A percentile compares a stretch with the other conserved stretches of the same genome.
phyloP scores from a whole-genome alignment of 2,797 vertebrate genomes.

The Pseudopleuronectes americanus region DNA sequence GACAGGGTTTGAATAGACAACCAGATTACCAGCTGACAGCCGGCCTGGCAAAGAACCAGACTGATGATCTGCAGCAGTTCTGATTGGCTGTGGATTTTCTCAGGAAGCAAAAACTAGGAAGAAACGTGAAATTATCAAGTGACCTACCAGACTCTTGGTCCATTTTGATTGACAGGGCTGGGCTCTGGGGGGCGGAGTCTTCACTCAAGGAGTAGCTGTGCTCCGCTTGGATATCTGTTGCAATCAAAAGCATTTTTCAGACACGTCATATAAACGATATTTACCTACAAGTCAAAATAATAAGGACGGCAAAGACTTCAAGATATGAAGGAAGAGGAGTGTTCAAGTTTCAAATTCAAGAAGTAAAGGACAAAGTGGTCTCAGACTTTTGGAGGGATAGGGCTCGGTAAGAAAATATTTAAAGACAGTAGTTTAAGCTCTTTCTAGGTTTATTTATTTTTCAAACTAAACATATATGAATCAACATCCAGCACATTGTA shows the following conservation, averaged over 20 bases:
- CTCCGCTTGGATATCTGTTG: slow-evolving; percentile 94
- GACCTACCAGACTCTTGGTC: slow-evolving; percentile 90
- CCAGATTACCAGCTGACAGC: slow-evolving; percentile 10
- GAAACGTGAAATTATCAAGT: slow-evolving; percentile 24
- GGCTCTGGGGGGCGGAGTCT: slow-evolving; percentile 97
- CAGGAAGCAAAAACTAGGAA: slow-evolving; percentile 5
- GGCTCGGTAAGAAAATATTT: too few relatives aligned
- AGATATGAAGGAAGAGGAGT: too few relatives aligned
- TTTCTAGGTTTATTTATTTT: too few relatives aligned
- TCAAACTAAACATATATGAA: too few relatives aligned
- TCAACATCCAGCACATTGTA: too few relatives aligned
- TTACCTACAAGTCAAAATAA: slow-evolving; percentile 3
- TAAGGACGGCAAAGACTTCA: too few relatives aligned
- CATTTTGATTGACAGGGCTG: slow-evolving; percentile 93
- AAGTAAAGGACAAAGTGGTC: too few relatives aligned
- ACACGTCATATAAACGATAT: slow-evolving; percentile 8
- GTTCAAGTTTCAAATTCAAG: too few relatives aligned
- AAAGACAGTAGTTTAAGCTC: too few relatives aligned
- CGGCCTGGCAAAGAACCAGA: slow-evolving; percentile 20
- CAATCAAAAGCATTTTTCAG: slow-evolving; percentile 53
- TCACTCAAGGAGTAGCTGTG: slow-evolving; percentile 98
- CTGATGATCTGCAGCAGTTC: slow-evolving; percentile 33
- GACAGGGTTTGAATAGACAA: slow-evolving; percentile 16
- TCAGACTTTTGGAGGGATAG: too few relatives aligned
- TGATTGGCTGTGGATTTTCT: slow-evolving; percentile 9